Percentiles rank a stretch among this genome's conserved stretches.
These are phyloP conservation scores for Horisme vitalbata DNA, from an alignment of 2,888 invertebrate species.

Conservation along the genomic window DNA sequence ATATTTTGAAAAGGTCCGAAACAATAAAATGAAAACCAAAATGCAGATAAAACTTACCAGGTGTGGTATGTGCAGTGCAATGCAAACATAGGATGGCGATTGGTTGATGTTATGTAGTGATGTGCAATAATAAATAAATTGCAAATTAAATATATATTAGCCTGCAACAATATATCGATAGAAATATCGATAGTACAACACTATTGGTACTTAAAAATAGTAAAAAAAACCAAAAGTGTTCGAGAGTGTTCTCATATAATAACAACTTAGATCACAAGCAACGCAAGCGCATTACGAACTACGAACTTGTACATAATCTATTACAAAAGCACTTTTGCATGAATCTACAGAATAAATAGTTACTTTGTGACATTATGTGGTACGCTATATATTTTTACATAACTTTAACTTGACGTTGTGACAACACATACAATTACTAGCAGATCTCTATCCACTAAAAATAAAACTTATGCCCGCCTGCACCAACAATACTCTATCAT, in stretches of 20 bases:
- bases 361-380: constrained; percentile 29
- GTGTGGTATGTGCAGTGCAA: constrained; percentile 44
- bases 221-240: constrained; percentile 43
- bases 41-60: constrained; percentile 58
- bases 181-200: constrained; percentile 3
- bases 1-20: constrained; percentile 30
- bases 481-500: no score
- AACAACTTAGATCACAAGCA: constrained; percentile 71
- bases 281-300: constrained; percentile 43
- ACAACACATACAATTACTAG: constrained; percentile 55
- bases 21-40: constrained; percentile 21
- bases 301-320: constrained; percentile 25
- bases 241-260: constrained; percentile 75
- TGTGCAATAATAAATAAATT: constrained; percentile 22
- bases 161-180: constrained; percentile 34
- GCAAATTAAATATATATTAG: constrained; percentile 8
- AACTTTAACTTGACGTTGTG: constrained; percentile 18
- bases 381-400: constrained; percentile 24
- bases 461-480: constrained; percentile 28
- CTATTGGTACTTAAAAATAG: constrained; percentile 11
- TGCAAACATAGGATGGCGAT: constrained; percentile 31
- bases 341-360: constrained; percentile 35
- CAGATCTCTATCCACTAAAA: constrained; percentile 62
- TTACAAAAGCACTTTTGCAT: constrained; percentile 24
- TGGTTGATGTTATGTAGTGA: constrained; percentile 31